Evolutionary conservation across 1,140 invertebrate genomes (phyloP).

Genomic region (Sycobia sp.): DNA sequence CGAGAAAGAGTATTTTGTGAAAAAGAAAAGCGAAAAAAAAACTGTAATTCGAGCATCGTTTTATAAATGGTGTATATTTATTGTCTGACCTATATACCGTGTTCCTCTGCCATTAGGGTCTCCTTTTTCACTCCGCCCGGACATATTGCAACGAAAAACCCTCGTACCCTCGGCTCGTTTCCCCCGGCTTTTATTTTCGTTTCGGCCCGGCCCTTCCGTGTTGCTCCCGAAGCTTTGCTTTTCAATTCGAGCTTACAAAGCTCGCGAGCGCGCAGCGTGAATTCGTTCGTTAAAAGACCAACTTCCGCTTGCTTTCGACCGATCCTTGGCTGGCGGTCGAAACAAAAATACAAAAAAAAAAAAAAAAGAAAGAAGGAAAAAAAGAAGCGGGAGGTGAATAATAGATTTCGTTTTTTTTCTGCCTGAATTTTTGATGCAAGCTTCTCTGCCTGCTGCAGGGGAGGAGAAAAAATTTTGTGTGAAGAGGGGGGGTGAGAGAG

Average conservation of each 20-base stretch:
- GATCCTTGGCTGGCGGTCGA: not conserved
- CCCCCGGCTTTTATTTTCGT: too few species aligned
- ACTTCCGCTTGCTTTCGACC: conserved; percentile 19
- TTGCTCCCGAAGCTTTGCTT: conserved; percentile 14
- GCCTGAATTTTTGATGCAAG: not conserved
- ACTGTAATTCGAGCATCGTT: too few species aligned
- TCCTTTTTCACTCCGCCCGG: not conserved
- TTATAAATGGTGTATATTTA: not conserved
- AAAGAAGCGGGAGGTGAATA: too few species aligned
- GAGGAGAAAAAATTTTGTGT: not conserved
- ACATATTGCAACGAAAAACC: too few species aligned
- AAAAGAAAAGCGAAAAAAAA: too few species aligned
- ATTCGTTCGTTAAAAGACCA: conserved; percentile 25
- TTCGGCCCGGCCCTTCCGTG: conserved; percentile 3
- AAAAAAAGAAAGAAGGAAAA: conserved; percentile 12
- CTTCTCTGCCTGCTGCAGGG: not conserved
- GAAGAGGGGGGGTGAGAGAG: too few species aligned
- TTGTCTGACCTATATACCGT: too few species aligned
- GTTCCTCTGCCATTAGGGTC: not conserved
- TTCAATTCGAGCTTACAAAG: conserved; percentile 21
- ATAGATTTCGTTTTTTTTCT: conserved; percentile 15
- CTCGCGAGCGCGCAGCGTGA: conserved; percentile 16
- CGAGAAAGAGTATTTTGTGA: too few species aligned
- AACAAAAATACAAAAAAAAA: too few species aligned
- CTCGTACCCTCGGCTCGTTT: too few species aligned